phyloP scores from a whole-genome alignment of 2,797 vertebrate species.

The Tenualosa thibaudeaui region DNA sequence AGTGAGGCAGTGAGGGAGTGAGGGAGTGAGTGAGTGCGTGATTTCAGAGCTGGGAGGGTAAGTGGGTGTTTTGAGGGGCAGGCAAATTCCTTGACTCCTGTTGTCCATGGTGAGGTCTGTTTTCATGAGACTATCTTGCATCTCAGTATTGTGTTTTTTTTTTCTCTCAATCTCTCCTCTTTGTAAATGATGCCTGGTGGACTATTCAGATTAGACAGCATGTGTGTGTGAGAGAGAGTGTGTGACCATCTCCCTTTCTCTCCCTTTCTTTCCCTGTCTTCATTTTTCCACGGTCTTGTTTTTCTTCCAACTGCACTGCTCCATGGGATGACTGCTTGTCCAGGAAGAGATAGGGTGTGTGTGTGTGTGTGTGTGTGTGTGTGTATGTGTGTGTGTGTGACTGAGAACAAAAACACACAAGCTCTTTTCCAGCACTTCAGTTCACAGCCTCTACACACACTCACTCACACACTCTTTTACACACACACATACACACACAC shows the following conservation, averaged over 20 bases:
- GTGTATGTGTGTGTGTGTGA: background rate
- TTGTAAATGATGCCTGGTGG: background rate
- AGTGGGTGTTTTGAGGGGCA: constrained; percentile 1
- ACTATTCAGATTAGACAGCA: background rate
- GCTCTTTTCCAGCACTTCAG: background rate
- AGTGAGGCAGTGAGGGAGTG: background rate
- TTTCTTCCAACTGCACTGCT: background rate
- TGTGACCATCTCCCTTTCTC: background rate
- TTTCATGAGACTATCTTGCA: background rate
- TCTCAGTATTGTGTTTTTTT: background rate
- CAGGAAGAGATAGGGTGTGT: background rate
- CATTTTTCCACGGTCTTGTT: constrained; percentile 2
- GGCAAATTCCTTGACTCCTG: constrained; percentile 22
- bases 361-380: background rate
- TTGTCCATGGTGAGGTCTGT: constrained; percentile 10
- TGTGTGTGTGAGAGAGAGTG: background rate
- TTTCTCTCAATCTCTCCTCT: background rate
- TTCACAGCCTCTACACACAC: background rate
- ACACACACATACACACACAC: background rate
- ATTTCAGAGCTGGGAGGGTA: background rate
- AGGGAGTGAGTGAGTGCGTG: background rate
- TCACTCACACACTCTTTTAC: background rate
- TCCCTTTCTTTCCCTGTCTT: background rate
- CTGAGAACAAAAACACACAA: background rate
- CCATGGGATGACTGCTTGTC: background rate